Conservation (phyloP, 1,140 invertebrate species). For the Drosophila aff. region DNA sequence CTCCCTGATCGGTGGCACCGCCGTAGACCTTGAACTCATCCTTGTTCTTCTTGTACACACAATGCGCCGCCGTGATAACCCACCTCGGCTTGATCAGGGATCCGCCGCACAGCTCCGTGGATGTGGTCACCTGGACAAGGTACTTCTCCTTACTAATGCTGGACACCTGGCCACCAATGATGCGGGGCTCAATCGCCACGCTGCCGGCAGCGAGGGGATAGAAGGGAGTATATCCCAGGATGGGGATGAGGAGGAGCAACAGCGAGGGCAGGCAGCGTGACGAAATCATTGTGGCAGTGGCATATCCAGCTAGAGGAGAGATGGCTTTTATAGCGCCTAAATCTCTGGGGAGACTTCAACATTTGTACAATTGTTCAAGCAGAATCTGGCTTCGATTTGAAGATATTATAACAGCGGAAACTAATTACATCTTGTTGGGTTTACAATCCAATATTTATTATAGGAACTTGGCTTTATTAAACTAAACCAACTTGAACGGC, state of each 20-base stretch:
- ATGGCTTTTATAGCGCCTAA: slow-evolving; percentile 17
- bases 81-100: slow-evolving; percentile 54
- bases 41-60: slow-evolving; percentile 35
- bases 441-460: not conserved
- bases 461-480: not conserved
- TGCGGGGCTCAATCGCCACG: slow-evolving; percentile 52
- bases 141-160: slow-evolving; percentile 58
- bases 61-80: slow-evolving; percentile 67
- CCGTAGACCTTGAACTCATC: slow-evolving; percentile 46
- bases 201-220: not conserved
- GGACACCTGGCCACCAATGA: slow-evolving; percentile 58
- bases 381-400: not conserved
- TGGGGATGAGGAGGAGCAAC: slow-evolving; percentile 25
- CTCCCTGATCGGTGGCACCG: slow-evolving; percentile 58
- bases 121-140: slow-evolving; percentile 58
- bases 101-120: slow-evolving; percentile 54
- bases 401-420: slow-evolving; percentile 11
- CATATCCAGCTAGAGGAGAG: not conserved
- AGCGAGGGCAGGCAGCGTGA: slow-evolving; percentile 24
- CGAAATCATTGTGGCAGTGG: slow-evolving; percentile 24
- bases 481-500: not conserved
- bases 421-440: not conserved
- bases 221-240: not conserved
- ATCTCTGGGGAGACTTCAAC: slow-evolving; percentile 15
- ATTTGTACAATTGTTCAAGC: slow-evolving; percentile 72